Evolutionary conservation across 2,113 vertebrate genomes (phyloP).

Genomic region (Halichoerus grypus): DNA sequence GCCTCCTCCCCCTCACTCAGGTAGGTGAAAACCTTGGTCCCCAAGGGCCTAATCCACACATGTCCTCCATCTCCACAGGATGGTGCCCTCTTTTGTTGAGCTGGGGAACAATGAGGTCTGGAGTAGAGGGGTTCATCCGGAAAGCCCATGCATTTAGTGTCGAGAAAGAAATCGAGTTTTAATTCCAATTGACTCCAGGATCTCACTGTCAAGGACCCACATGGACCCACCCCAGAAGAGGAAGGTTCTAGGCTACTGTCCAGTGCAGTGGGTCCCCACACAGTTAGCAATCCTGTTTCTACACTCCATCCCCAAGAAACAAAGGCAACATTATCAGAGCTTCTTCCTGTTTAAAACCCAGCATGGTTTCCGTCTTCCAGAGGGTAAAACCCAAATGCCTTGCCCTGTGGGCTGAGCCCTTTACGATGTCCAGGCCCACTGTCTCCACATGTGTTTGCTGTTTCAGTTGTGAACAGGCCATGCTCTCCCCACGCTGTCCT

Average conservation of each 20-base stretch:
- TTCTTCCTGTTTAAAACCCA: neutral
- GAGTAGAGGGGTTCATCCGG: neutral
- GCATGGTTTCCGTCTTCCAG: neutral
- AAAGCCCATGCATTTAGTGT: neutral
- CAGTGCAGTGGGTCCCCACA: rapidly evolving
- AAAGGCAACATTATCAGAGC: neutral
- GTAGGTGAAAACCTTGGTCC: neutral
- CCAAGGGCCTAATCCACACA: neutral
- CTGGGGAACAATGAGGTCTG: too few species aligned
- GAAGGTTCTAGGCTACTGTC: neutral
- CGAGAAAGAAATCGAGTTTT: neutral
- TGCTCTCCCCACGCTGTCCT: neutral
- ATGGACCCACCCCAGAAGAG: rapidly evolving
- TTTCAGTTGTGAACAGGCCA: neutral
- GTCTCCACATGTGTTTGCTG: neutral
- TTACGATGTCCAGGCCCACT: neutral
- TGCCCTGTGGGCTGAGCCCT: neutral
- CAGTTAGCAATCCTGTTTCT: too few species aligned
- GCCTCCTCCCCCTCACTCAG: neutral
- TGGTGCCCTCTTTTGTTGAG: neutral
- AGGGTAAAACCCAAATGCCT: neutral
- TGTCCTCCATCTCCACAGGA: neutral
- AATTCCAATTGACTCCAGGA: neutral
- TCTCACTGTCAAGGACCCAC: neutral
- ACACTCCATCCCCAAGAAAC: neutral